Percentiles rank a stretch among this genome's conserved stretches.
These are phyloP conservation scores for Hemicrepidius hirtus DNA, from an alignment of 2,888 invertebrate species.

Conservation along the genomic window DNA sequence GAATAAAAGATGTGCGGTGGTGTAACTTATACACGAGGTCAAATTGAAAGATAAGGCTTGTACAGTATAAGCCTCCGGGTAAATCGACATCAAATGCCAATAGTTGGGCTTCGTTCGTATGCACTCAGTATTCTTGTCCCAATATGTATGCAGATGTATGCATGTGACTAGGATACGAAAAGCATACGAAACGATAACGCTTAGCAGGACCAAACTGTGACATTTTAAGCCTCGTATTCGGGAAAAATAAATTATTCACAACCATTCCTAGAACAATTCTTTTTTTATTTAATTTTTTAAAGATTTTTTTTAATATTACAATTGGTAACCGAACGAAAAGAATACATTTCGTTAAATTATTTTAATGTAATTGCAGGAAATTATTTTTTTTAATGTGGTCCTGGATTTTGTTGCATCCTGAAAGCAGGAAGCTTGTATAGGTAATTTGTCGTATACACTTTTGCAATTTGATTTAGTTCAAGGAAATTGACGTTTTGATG, in stretches of 20 bases:
- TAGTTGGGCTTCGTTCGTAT: constrained; percentile 46
- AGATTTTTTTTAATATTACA: too few species aligned
- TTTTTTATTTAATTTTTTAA: too few species aligned
- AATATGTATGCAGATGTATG: constrained; percentile 55
- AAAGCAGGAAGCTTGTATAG: background rate
- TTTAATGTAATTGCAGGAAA: background rate
- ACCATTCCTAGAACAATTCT: too few species aligned
- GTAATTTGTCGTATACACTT: background rate
- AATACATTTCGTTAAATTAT: too few species aligned
- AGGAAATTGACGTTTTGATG: background rate
- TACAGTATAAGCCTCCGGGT: constrained; percentile 11
- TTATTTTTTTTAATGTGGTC: background rate
- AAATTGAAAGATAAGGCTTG: constrained; percentile 32
- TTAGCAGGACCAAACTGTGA: constrained; percentile 11
- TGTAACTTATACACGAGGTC: constrained; percentile 16
- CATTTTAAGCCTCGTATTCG: background rate
- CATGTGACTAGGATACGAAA: constrained; percentile 53
- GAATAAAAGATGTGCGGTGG: too few species aligned
- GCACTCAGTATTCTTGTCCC: constrained; percentile 50
- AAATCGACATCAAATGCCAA: constrained; percentile 18
- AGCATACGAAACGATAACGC: constrained; percentile 24
- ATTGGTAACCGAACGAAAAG: too few species aligned
- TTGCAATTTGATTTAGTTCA: background rate
- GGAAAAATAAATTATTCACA: too few species aligned
- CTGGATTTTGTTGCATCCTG: background rate